These are phyloP conservation scores for Poecile atricapillus DNA, from an alignment of 2,113 vertebrate species.

Conservation along the genomic window DNA sequence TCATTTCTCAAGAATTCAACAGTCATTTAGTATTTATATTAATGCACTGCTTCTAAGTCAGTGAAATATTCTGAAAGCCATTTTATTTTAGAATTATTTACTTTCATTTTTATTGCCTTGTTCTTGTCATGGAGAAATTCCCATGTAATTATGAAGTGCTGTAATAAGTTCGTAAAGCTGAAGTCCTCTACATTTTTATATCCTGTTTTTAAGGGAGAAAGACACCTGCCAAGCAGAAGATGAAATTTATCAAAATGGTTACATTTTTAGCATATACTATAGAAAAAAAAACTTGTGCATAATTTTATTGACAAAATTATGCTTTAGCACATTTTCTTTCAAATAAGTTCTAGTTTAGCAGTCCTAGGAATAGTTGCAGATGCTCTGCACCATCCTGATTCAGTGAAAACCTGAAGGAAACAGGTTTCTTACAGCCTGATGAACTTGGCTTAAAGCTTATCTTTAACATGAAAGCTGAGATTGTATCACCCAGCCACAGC, in stretches of 20 bases:
- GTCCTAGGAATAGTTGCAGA: background rate
- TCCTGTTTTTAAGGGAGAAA: background rate
- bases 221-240: background rate
- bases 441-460: background rate
- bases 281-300: background rate
- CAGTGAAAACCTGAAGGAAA: background rate
- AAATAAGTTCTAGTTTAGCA: background rate
- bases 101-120: background rate
- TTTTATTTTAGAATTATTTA: constrained; percentile 2
- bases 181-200: background rate
- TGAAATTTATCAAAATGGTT: background rate
- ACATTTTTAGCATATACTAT: background rate
- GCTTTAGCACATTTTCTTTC: background rate
- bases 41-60: background rate
- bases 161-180: background rate
- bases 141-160: background rate
- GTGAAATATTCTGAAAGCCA: background rate
- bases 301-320: background rate
- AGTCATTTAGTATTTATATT: background rate
- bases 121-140: background rate
- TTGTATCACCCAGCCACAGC: background rate
- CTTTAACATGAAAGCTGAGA: background rate
- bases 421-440: background rate
- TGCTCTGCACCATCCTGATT: background rate
- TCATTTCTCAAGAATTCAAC: background rate